phyloP scores from a whole-genome alignment of 2,888 invertebrate species.

The Saturnia japonica region DNA sequence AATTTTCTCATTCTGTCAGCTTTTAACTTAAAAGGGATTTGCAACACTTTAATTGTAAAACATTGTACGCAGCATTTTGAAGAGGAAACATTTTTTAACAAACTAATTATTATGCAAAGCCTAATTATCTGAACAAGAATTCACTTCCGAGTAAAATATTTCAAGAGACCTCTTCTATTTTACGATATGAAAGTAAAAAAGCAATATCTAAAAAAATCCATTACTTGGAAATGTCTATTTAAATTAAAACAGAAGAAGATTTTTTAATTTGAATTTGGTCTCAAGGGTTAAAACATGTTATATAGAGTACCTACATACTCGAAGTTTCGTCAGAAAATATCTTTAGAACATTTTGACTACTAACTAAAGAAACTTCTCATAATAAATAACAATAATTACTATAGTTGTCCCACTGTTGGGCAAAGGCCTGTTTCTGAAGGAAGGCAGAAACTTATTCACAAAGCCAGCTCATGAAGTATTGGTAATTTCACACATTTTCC shows the following conservation, averaged over 20 bases:
- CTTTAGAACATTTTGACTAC: not conserved
- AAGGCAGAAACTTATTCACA: too few species aligned
- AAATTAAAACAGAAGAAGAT: not conserved
- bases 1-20: constrained; percentile 46
- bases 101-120: constrained; percentile 70
- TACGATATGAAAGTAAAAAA: not conserved
- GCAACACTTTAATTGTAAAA: constrained; percentile 13
- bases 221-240: not conserved
- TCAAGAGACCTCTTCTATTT: constrained; percentile 16
- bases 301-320: not conserved
- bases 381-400: too few species aligned
- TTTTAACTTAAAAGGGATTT: constrained; percentile 59
- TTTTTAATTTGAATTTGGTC: not conserved
- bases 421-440: too few species aligned
- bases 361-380: too few species aligned
- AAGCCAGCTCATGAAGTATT: too few species aligned
- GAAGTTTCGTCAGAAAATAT: not conserved
- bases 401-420: too few species aligned
- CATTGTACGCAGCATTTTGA: constrained; percentile 6
- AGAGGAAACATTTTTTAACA: constrained; percentile 52
- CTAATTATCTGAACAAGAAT: constrained; percentile 65
- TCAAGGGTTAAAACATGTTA: not conserved
- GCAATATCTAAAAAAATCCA: not conserved
- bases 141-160: constrained; percentile 25
- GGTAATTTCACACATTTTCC: too few species aligned